Conservation (phyloP, 1,140 invertebrate species). For the Sminthurinus signatus region DNA sequence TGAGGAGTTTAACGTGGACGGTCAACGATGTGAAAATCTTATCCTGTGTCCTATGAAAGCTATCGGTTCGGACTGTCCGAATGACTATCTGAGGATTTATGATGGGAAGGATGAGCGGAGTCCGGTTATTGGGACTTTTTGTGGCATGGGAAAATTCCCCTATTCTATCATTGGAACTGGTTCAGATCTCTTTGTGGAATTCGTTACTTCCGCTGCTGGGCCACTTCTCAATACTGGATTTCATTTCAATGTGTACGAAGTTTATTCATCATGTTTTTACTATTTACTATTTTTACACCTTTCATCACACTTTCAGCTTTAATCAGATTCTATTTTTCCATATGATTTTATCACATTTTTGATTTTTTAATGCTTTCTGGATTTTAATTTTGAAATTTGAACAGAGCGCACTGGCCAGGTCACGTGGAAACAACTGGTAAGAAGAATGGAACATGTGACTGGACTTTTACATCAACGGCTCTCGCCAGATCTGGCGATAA, state of each 20-base stretch:
- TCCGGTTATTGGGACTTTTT: slow-evolving; percentile 82
- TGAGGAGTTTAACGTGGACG: slow-evolving; percentile 88
- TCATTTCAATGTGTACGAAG: slow-evolving; percentile 86
- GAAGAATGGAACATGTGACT: slow-evolving; percentile 66
- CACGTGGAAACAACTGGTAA: slow-evolving; percentile 74
- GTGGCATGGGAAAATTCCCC: slow-evolving; percentile 87
- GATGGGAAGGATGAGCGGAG: slow-evolving; percentile 81
- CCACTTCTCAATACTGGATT: slow-evolving; percentile 84
- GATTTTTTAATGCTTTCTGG: too few species aligned
- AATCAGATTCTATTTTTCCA: too few species aligned
- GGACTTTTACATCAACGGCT: slow-evolving; percentile 63
- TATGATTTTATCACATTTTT: too few species aligned
- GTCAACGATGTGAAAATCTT: slow-evolving; percentile 85
- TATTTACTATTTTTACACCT: too few species aligned
- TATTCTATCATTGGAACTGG: slow-evolving; percentile 89
- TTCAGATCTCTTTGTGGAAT: slow-evolving; percentile 81
- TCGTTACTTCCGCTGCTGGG: slow-evolving; percentile 79
- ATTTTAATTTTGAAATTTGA: too few species aligned
- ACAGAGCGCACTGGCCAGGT: slow-evolving; percentile 86
- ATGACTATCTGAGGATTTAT: slow-evolving; percentile 83
- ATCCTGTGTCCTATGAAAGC: slow-evolving; percentile 81
- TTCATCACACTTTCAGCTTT: too few species aligned
- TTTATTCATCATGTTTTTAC: too few species aligned
- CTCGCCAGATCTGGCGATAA: slow-evolving; percentile 64
- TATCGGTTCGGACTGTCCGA: slow-evolving; percentile 68